phyloP scores from a whole-genome alignment of 2,888 invertebrate species.

The Hemistola chrysoprasaria region DNA sequence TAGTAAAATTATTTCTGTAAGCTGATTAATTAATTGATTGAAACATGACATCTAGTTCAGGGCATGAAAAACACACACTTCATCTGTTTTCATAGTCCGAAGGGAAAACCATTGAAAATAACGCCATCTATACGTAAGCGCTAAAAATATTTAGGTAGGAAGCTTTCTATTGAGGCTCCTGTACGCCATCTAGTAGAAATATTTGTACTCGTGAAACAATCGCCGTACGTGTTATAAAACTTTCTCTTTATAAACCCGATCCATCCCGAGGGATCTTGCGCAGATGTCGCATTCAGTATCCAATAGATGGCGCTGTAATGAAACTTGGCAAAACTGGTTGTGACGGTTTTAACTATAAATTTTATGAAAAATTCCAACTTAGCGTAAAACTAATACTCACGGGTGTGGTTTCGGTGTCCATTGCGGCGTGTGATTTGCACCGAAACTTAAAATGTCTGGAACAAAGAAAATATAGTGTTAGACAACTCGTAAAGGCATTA shows the following conservation, averaged over 20 bases:
- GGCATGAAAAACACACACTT: conserved; percentile 25
- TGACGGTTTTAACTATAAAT: conserved; percentile 38
- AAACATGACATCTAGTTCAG: conserved; percentile 43
- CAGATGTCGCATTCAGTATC: conserved; percentile 23
- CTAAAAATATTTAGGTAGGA: neutral
- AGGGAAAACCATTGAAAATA: neutral
- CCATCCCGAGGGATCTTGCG: conserved; percentile 33
- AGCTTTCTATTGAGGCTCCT: neutral
- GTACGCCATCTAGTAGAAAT: conserved; percentile 24
- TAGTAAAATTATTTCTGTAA: too few species aligned
- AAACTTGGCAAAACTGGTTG: conserved; percentile 41
- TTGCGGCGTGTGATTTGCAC: conserved; percentile 44
- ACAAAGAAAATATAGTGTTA: conserved; percentile 32
- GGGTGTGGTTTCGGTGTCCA: conserved; percentile 67
- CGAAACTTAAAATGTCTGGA: conserved; percentile 63
- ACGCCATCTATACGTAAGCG: conserved; percentile 7
- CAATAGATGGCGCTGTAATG: conserved; percentile 59
- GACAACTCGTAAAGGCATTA: conserved; percentile 1
- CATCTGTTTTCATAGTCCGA: too few species aligned
- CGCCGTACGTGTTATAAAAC: neutral
- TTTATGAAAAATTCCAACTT: conserved; percentile 23
- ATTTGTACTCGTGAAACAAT: conserved; percentile 5
- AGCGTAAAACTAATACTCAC: conserved; percentile 60
- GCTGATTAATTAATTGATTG: neutral
- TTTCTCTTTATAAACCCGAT: conserved; percentile 1